A percentile compares a stretch with the other conserved stretches of the same genome.
Conservation (phyloP, 2,797 vertebrate genomes). For the Onychomys arenicola region DNA sequence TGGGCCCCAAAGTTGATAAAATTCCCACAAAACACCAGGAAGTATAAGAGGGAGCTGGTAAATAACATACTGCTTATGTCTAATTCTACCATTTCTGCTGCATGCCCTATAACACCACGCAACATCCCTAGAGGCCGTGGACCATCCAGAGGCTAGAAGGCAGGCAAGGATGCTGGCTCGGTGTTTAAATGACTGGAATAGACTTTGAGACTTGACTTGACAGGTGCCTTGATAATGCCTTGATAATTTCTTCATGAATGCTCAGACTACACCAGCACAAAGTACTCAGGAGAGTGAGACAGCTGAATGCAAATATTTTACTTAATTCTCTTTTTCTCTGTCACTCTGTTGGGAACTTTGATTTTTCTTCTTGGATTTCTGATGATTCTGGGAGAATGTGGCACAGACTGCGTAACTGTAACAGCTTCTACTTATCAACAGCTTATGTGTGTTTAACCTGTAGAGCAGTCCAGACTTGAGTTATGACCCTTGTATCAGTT, state of each 20-base stretch:
- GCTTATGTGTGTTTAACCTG: constrained; percentile 13
- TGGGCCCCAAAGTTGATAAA: neutral
- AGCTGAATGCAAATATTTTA: neutral
- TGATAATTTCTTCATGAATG: neutral
- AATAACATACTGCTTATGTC: neutral
- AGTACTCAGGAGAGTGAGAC: neutral
- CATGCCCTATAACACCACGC: neutral
- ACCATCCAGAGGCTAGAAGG: neutral
- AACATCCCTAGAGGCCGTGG: neutral
- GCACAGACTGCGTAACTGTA: neutral
- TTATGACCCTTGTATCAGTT: neutral
- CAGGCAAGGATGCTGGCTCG: neutral
- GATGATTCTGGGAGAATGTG: neutral
- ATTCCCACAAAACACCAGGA: constrained; percentile 6
- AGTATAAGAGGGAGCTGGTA: neutral
- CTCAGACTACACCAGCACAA: neutral
- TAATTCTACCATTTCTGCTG: neutral
- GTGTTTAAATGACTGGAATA: constrained; percentile 34
- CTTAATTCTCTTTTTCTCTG: neutral
- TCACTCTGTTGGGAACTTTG: neutral
- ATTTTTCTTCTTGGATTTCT: constrained; percentile 33
- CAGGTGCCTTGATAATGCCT: neutral
- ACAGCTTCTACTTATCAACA: neutral
- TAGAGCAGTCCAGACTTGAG: neutral
- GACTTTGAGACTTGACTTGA: neutral